Percentiles rank a stretch among this genome's conserved stretches.
These are phyloP conservation scores for Synanthedon andrenaeformis DNA, from an alignment of 2,888 invertebrate genomes.

Conservation along the genomic window DNA sequence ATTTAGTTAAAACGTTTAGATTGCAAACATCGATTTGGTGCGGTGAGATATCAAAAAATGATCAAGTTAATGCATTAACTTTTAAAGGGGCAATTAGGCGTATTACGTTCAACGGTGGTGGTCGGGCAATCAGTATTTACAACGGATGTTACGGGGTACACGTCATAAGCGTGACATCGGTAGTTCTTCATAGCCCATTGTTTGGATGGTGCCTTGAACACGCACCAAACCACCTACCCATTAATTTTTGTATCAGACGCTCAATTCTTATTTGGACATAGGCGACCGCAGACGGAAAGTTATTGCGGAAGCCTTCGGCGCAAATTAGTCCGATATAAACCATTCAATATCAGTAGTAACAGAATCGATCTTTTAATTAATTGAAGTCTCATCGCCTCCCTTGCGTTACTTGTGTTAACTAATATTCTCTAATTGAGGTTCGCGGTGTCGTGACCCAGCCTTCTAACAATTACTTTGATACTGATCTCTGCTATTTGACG, in stretches of 20 bases:
- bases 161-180: slow-evolving; percentile 49
- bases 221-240: slow-evolving; percentile 36
- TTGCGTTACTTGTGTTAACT: slow-evolving; percentile 29
- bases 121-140: slow-evolving; percentile 58
- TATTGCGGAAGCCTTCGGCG: background rate
- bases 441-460: slow-evolving; percentile 47
- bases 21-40: slow-evolving; percentile 28
- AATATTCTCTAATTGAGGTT: slow-evolving; percentile 53
- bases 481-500: slow-evolving; percentile 47
- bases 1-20: slow-evolving; percentile 33
- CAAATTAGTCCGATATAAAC: background rate
- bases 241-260: slow-evolving; percentile 38
- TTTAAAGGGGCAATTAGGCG: slow-evolving; percentile 60
- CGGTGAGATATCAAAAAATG: slow-evolving; percentile 39
- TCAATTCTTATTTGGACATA: slow-evolving; percentile 41
- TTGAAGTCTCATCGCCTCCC: slow-evolving; percentile 20
- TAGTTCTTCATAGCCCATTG: slow-evolving; percentile 57
- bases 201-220: slow-evolving; percentile 52
- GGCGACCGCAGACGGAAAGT: slow-evolving; percentile 18
- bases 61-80: slow-evolving; percentile 59
- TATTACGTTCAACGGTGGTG: slow-evolving; percentile 45
- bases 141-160: slow-evolving; percentile 38
- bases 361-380: slow-evolving; percentile 18
- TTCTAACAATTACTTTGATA: slow-evolving; percentile 56
- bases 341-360: background rate